phyloP scores from a whole-genome alignment of 2,113 vertebrate genomes.

The Bungarus multicinctus region DNA sequence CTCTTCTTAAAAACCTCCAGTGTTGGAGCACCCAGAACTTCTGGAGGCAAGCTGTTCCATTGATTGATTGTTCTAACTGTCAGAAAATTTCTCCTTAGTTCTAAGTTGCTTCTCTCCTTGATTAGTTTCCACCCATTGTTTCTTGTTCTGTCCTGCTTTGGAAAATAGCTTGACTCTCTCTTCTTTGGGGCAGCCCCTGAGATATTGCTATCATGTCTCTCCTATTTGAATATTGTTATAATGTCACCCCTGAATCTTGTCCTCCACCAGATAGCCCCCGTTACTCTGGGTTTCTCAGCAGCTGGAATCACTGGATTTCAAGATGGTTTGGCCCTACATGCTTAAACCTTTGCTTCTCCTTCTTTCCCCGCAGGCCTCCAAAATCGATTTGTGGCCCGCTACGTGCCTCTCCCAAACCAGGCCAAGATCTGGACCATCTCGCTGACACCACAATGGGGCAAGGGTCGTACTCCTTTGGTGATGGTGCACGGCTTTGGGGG shows the following conservation, averaged over 20 bases:
- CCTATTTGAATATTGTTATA: no score
- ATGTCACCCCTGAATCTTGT: not conserved
- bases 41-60: no score
- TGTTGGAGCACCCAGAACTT: no score
- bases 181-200: no score
- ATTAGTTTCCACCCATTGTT: no score
- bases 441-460: conserved; percentile 67
- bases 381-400: conserved; percentile 82
- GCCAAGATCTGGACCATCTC: conserved; percentile 87
- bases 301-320: not conserved
- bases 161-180: no score
- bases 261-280: not conserved
- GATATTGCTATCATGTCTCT: not conserved
- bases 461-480: conserved; percentile 79
- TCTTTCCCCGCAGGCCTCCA: conserved; percentile 73
- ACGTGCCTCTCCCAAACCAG: conserved; percentile 81
- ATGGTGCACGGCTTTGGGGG: conserved; percentile 92
- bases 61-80: no score
- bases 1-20: no score
- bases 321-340: not conserved
- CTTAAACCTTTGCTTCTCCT: not conserved
- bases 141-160: no score
- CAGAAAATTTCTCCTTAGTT: no score
- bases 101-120: no score
- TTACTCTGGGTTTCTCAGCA: not conserved